Conservation (phyloP, 2,113 vertebrate genomes). For the Laticauda laticaudata region DNA sequence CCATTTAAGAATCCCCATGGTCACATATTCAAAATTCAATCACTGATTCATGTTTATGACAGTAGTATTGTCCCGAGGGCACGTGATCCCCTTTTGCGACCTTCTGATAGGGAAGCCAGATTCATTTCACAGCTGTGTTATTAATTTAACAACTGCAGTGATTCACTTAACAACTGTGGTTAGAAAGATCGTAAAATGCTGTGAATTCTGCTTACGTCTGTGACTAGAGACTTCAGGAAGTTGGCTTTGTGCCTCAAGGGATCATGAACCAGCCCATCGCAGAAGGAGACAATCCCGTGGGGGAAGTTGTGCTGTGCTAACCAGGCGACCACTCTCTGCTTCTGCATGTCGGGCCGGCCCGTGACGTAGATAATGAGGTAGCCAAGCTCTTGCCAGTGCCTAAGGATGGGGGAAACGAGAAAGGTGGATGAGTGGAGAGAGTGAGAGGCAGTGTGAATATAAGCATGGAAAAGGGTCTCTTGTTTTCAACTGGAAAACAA, state of each 20-base stretch:
- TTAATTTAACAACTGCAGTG: too few species aligned
- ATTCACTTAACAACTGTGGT: too few species aligned
- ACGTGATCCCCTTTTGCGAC: too few species aligned
- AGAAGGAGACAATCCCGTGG: conserved; percentile 95
- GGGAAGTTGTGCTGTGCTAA: conserved; percentile 99
- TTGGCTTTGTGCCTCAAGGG: conserved; percentile 96
- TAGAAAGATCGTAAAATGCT: too few species aligned
- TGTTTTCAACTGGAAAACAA: not conserved
- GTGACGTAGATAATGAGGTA: conserved; percentile 98
- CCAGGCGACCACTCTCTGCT: conserved; percentile 98
- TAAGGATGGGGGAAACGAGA: conserved; percentile 38
- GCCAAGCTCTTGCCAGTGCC: conserved; percentile 98
- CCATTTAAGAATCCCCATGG: too few species aligned
- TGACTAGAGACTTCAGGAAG: conserved; percentile 91
- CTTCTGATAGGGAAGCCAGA: too few species aligned
- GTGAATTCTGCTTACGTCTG: conserved; percentile 68
- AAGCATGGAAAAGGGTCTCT: not conserved
- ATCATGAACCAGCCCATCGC: conserved; percentile 94
- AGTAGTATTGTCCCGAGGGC: too few species aligned
- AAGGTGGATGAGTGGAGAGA: not conserved
- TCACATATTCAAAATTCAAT: too few species aligned
- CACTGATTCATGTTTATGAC: too few species aligned
- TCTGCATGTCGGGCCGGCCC: conserved; percentile 98
- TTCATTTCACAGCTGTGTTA: too few species aligned
- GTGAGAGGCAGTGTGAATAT: not conserved